These are phyloP conservation scores for Hirtodrosophila confusa DNA, from an alignment of 2,888 invertebrate genomes.

Conservation along the genomic window DNA sequence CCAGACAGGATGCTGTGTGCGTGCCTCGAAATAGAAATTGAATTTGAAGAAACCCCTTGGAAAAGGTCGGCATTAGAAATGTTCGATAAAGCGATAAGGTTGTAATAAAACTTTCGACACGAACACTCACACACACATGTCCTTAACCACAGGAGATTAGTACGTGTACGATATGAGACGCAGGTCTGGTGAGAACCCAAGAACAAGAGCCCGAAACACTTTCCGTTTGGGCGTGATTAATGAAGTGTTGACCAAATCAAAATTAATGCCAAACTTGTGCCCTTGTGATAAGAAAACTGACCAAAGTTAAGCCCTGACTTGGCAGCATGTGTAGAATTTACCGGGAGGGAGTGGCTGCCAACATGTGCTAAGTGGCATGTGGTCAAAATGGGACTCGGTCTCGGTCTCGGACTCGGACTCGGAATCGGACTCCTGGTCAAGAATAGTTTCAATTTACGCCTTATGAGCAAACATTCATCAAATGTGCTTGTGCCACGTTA, in stretches of 20 bases:
- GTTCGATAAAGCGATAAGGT: constrained; percentile 62
- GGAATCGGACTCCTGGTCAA: constrained; percentile 47
- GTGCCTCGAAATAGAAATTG: constrained; percentile 52
- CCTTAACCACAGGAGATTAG: constrained; percentile 62
- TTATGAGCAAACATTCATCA: constrained; percentile 77
- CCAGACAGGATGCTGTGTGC: constrained; percentile 61
- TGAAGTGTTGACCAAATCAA: constrained; percentile 83
- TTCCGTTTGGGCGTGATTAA: constrained; percentile 77
- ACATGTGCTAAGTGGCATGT: constrained; percentile 79
- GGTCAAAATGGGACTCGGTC: constrained; percentile 54
- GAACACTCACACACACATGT: constrained; percentile 42
- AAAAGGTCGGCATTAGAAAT: constrained; percentile 29
- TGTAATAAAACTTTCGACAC: constrained; percentile 58
- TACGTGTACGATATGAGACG: constrained; percentile 20
- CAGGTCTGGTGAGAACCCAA: constrained; percentile 20
- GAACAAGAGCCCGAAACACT: constrained; percentile 25
- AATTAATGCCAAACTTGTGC: constrained; percentile 71
- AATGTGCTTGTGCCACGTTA: constrained; percentile 34
- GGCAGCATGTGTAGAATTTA: constrained; percentile 46
- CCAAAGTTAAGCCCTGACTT: constrained; percentile 32
- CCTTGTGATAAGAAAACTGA: constrained; percentile 56
- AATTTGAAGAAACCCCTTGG: constrained; percentile 14
- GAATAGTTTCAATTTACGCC: constrained; percentile 78
- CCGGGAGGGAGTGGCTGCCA: constrained; percentile 16
- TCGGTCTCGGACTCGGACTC: constrained; percentile 13